A percentile compares a stretch with the other conserved stretches of the same genome.
phyloP scores from a whole-genome alignment of 2,888 invertebrate genomes.

The Harpagoxenus sublaevis region DNA sequence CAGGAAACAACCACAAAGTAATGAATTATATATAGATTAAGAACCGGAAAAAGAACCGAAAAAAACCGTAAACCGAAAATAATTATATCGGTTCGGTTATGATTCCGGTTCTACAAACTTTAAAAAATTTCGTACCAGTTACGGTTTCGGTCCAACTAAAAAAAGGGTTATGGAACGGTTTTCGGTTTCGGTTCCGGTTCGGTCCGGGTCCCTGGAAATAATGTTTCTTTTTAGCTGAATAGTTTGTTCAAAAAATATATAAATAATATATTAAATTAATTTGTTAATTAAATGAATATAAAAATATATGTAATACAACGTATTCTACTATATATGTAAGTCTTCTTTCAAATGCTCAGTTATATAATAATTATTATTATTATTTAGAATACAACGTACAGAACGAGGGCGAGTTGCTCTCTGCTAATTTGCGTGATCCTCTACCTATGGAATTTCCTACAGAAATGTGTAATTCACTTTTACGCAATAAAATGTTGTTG shows the following conservation, averaged over 20 bases:
- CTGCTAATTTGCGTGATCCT: conserved; percentile 75
- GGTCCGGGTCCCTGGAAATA: too few species aligned
- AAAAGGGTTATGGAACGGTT: too few species aligned
- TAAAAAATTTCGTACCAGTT: too few species aligned
- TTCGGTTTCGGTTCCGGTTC: too few species aligned
- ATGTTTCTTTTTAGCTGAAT: not conserved
- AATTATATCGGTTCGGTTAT: too few species aligned
- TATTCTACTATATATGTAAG: not conserved
- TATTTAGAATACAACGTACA: conserved; percentile 87
- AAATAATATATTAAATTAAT: not conserved
- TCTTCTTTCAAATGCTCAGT: conserved; percentile 5
- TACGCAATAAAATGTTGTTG: conserved; percentile 86
- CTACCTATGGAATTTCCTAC: conserved; percentile 76
- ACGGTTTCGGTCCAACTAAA: too few species aligned
- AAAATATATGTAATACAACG: not conserved
- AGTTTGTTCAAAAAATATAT: not conserved
- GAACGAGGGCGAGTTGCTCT: conserved; percentile 78
- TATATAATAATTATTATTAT: not conserved
- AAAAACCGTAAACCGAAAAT: too few species aligned
- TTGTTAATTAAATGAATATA: not conserved
- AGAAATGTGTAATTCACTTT: conserved; percentile 68
- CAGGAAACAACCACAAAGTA: too few species aligned
- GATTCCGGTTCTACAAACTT: too few species aligned
- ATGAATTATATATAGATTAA: too few species aligned
- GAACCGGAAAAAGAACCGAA: too few species aligned